A percentile compares a stretch with the other conserved stretches of the same genome.
Evolutionary conservation across 1,140 invertebrate species (phyloP).

Genomic region (Caenorhabditis latens): DNA sequence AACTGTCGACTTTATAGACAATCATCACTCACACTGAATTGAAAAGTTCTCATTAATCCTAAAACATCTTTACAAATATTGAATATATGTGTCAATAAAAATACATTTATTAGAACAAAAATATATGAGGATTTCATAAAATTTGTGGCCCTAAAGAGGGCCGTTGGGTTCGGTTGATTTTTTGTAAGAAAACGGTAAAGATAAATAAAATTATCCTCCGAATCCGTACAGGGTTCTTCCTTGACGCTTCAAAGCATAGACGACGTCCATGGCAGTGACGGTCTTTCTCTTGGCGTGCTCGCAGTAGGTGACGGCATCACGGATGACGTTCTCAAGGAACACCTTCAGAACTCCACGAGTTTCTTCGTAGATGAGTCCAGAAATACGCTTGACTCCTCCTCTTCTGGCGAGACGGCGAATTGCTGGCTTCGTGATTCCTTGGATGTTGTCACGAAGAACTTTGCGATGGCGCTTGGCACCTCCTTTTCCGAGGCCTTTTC

Average conservation of each 20-base stretch:
- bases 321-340: slow-evolving; percentile 86
- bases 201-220: slow-evolving; percentile 76
- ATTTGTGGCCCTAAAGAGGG: slow-evolving; percentile 70
- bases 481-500: slow-evolving; percentile 83
- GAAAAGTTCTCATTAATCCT: too few species aligned
- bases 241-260: slow-evolving; percentile 87
- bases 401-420: slow-evolving; percentile 82
- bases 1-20: too few species aligned
- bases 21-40: too few species aligned
- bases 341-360: slow-evolving; percentile 68
- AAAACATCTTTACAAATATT: too few species aligned
- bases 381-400: slow-evolving; percentile 85
- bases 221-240: slow-evolving; percentile 83
- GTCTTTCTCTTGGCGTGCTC: slow-evolving; percentile 87
- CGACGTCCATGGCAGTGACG: slow-evolving; percentile 87
- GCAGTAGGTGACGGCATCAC: slow-evolving; percentile 86
- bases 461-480: slow-evolving; percentile 83
- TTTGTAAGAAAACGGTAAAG: too few species aligned
- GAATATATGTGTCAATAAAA: too few species aligned
- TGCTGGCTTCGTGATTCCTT: slow-evolving; percentile 84
- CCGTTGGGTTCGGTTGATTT: slow-evolving; percentile 65
- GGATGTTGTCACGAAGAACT: slow-evolving; percentile 83
- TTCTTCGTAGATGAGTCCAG: slow-evolving; percentile 83
- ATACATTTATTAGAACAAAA: too few species aligned
- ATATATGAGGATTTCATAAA: too few species aligned